Base-by-base conservation (phyloP, 2,113 vertebrate species). In the Eolophus roseicapilla region DNA sequence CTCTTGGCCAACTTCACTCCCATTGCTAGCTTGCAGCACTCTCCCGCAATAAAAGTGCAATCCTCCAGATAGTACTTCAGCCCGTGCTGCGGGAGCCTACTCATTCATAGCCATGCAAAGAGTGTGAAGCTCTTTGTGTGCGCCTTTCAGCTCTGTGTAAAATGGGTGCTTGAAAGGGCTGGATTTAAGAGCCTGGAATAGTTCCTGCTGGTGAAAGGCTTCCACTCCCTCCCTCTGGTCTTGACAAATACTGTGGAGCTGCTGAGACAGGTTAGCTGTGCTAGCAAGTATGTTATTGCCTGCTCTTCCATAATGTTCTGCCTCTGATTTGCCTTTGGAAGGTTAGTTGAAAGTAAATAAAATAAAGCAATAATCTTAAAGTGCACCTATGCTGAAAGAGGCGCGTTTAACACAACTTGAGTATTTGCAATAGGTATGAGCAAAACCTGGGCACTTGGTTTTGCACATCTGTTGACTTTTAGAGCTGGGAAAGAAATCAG, bases 11-110 rank as follows among this genome's bases (percentile, higher is more conserved):
- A 4, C 62, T 41, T 41, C 41, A 16, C 1, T 0, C 10, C 4
- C 9, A 0, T 33, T 0, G 0, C 46, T 27, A 5, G 53, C 75
- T 46, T 1, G 1, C 13, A 39, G 68, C 53, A 8, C 87, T 39
- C 73, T n/a, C 25, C 47, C 41, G 52, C 81, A 7, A 44, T n/a
- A 2, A 10, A 44, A 78, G 79, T 4, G 23, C 18, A 5, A 3
- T 31, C 33, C 83, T 88, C 37, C 60, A 55, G 81, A 31, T 4
- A 28, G 55, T 53, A 21, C 55, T 68, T 79, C 7, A 59, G 82
- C 37, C 14, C 5, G 1, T 70, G 33, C 60, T 18, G n/a, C 11
- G 21, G 60, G 50, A 63, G 35, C 84, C n/a, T 35, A 9, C 55
- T 44, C 35, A 18, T 29, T 65, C 90, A 43, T 18, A 41, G 43